These are phyloP conservation scores for Dichetophora obliterata DNA, from an alignment of 2,888 invertebrate genomes.

Conservation along the genomic window DNA sequence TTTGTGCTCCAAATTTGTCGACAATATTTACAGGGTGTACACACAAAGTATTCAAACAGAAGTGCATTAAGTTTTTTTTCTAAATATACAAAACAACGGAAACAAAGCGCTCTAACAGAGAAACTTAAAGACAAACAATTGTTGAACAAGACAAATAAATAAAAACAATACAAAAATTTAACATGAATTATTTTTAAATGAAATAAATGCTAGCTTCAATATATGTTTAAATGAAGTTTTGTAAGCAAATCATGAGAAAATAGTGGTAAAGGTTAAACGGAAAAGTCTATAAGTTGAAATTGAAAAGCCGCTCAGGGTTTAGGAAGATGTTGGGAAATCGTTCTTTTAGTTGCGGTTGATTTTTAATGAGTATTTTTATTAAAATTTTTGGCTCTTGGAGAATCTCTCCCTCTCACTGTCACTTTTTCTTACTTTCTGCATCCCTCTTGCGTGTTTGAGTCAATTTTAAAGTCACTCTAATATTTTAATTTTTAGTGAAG, in stretches of 20 bases:
- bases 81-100: background rate
- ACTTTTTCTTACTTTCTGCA: slow-evolving; percentile 38
- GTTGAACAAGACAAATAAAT: slow-evolving; percentile 22
- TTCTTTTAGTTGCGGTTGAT: background rate
- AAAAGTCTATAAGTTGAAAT: background rate
- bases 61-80: background rate
- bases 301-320: too few species aligned
- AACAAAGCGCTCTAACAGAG: background rate
- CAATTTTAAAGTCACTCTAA: background rate
- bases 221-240: slow-evolving; percentile 14
- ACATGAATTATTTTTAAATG: slow-evolving; percentile 31
- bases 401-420: slow-evolving; percentile 8
- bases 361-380: background rate
- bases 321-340: background rate
- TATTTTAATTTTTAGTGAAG: too few species aligned
- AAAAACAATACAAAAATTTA: slow-evolving; percentile 13
- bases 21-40: slow-evolving; percentile 1
- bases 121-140: slow-evolving; percentile 31
- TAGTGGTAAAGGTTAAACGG: background rate
- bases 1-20: slow-evolving; percentile 9
- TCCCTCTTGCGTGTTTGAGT: slow-evolving; percentile 7
- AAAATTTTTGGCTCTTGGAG: background rate
- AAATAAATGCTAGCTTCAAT: slow-evolving; percentile 47
- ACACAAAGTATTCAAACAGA: slow-evolving; percentile 6
- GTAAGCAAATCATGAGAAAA: slow-evolving; percentile 17